phyloP scores from a whole-genome alignment of 2,888 invertebrate genomes.

The Hoplodrina blanda region DNA sequence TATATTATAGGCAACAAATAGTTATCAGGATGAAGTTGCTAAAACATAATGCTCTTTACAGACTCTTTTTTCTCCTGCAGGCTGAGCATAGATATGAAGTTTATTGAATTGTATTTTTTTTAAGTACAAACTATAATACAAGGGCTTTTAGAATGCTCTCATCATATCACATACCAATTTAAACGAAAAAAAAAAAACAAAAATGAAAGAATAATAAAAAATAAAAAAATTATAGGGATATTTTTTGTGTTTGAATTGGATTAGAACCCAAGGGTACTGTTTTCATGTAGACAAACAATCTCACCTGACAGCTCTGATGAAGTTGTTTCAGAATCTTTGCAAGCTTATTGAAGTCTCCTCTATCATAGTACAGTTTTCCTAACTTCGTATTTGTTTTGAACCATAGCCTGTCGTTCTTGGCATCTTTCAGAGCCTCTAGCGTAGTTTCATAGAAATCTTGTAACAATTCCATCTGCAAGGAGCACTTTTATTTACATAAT shows the following conservation, averaged over 20 bases:
- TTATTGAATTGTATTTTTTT: not conserved
- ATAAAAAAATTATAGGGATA: not conserved
- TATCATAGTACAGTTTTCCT: conserved; percentile 99
- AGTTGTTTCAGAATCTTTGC: conserved; percentile 99
- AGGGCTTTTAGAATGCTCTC: conserved; percentile 1
- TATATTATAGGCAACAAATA: conserved; percentile 31
- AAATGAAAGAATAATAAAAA: not conserved
- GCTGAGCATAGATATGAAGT: not conserved
- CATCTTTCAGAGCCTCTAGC: conserved; percentile 98
- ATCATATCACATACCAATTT: not conserved
- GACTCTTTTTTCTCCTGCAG: not conserved
- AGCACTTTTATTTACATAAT: conserved; percentile 39
- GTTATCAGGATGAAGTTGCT: conserved; percentile 30
- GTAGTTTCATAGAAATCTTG: conserved; percentile 99
- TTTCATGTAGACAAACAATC: conserved; percentile 1
- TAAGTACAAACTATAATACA: not conserved
- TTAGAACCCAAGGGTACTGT: not conserved
- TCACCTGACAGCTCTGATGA: conserved; percentile 98
- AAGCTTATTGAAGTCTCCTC: conserved; percentile 97
- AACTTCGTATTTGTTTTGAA: conserved; percentile 99
- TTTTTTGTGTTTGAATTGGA: not conserved
- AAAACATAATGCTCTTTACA: conserved; percentile 7
- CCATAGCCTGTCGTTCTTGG: conserved; percentile 99
- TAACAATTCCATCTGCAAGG: conserved; percentile 96
- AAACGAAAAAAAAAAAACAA: not conserved